Conservation (phyloP, 1,140 invertebrate species). For the Conus ventricosus region DNA sequence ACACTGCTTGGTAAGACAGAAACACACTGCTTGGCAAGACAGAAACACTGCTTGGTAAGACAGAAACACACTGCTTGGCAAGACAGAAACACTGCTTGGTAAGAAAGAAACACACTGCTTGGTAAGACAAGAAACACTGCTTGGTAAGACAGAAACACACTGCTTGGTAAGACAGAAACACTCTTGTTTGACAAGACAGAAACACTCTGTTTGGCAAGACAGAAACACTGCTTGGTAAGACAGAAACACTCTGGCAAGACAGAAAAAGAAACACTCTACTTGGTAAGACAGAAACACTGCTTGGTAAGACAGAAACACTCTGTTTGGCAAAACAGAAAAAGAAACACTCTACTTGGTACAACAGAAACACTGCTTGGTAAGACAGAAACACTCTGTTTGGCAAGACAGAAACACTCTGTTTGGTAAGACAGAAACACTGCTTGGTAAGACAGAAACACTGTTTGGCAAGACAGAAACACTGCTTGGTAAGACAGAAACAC, state of each 20-base stretch:
- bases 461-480: background rate
- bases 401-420: no score
- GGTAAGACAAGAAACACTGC: background rate
- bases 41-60: background rate
- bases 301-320: background rate
- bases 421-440: no score
- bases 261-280: background rate
- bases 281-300: background rate
- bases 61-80: no score
- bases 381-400: background rate
- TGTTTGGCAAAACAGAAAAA: background rate
- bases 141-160: background rate
- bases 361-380: no score
- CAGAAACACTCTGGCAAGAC: background rate
- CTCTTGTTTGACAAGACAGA: background rate
- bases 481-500: background rate
- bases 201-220: background rate
- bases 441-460: background rate
- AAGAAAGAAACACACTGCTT: background rate
- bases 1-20: no score
- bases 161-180: background rate
- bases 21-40: background rate
- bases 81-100: background rate
- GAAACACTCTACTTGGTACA: no score
- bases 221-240: background rate